These are phyloP conservation scores for Callaeas wilsoni DNA, from an alignment of 2,113 vertebrate species.

Conservation along the genomic window DNA sequence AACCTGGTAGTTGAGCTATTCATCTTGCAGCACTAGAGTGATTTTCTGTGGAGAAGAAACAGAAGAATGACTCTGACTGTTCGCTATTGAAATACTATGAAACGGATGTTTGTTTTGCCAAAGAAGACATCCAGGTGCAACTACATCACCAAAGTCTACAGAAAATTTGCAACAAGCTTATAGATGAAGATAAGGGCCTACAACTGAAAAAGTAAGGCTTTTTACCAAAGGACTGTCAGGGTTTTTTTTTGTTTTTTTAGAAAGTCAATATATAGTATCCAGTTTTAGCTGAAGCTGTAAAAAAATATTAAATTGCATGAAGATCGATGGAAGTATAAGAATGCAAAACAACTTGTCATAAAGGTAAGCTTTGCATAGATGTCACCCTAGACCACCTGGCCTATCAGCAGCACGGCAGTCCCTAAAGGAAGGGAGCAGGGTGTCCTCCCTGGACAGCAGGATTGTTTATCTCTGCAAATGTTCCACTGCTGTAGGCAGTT, in stretches of 20 bases:
- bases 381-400: neutral
- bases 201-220: neutral
- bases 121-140: neutral
- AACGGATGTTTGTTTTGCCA: neutral
- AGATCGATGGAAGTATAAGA: neutral
- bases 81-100: neutral
- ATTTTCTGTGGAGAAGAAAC: neutral
- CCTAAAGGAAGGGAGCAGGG: neutral
- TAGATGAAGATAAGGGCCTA: neutral
- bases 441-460: neutral
- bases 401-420: neutral
- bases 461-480: neutral
- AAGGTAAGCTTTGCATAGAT: neutral
- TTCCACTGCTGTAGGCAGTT: neutral
- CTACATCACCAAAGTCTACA: neutral
- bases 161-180: neutral
- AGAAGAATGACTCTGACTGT: neutral
- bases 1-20: neutral
- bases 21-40: neutral
- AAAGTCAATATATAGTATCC: neutral
- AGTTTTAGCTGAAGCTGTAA: neutral
- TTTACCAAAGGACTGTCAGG: neutral
- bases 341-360: neutral
- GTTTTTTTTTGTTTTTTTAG: neutral
- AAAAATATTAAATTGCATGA: neutral